Base-by-base conservation (phyloP, 2,113 vertebrate genomes). In the Neoarius graeffei region DNA sequence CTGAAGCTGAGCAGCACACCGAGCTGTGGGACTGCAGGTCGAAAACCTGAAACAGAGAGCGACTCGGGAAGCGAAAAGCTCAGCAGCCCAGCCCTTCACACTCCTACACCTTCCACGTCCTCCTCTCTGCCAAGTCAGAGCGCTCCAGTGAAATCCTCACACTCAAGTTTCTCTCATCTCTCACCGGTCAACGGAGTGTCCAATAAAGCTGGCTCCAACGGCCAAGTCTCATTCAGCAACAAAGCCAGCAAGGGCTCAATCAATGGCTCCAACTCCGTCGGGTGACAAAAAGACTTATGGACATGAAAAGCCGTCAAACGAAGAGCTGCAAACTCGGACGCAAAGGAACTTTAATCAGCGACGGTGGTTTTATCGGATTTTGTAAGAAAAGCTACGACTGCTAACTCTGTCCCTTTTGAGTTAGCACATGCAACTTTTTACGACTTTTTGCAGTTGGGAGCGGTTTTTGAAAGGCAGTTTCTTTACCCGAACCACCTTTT, bases 51-150 rank as follows among this genome's bases (percentile, higher is more conserved):
- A 85, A 92, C 96, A 88, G 96, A 97, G 94, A 97, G 96, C 94
- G 96, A 97, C 95, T 97, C 96, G 92, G 96, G 96, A 88, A 97
- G 96, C 79, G 97, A 97, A 91, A 97, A 97, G 93, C 95, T 96
- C 64, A 95, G 93, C 93, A 97, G 96, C 94, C 96, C 96, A 0
- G 94, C 94, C 0, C 95, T 94, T 64, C 62, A 27, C 30, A 54
- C 82, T 50, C 81, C 85, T 35, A 71, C 52, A 20, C 77, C 90
- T n/a, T 83, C 88, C 91, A 97, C 96, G 74, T 96, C 97, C 71
- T 96, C 96, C 11, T 96, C 95, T 91, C 89, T 97, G 93, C 95
- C 96, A 81, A 97, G 95, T 73, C 96, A 96, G 84, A 94, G 94
- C 83, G 96, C 96, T 5, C 95, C 96, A 4, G 95, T 96, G 67